phyloP scores from a whole-genome alignment of 2,113 vertebrate species.

The Andinoacara biseriatus region DNA sequence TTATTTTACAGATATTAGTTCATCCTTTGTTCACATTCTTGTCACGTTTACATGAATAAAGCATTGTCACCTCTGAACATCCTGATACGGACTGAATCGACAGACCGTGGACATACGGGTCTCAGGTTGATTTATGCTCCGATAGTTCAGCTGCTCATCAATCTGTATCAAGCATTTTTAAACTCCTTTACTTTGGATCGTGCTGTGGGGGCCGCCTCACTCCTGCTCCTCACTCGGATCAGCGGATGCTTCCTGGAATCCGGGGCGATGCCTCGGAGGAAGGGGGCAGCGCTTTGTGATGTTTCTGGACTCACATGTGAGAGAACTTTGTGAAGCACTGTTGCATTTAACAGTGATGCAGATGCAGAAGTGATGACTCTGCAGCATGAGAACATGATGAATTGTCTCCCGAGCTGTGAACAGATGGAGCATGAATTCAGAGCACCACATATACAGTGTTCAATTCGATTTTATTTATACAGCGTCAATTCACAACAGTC shows the following conservation, averaged over 20 bases:
- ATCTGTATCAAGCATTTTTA: too few relatives aligned
- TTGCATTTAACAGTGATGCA: not conserved
- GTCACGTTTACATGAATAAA: too few relatives aligned
- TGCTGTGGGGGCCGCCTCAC: not conserved
- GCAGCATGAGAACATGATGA: not conserved
- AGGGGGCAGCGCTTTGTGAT: not conserved
- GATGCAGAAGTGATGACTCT: not conserved
- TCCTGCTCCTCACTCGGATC: too few relatives aligned
- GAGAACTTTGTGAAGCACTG: not conserved
- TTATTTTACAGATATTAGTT: not conserved
- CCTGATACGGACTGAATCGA: too few relatives aligned
- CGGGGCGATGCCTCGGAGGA: not conserved
- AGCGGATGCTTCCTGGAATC: not conserved
- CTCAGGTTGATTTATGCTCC: too few relatives aligned
- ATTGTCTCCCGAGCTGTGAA: not conserved
- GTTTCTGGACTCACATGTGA: not conserved
- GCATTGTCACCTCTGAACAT: too few relatives aligned
- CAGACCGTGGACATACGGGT: too few relatives aligned
- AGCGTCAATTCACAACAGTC: too few relatives aligned
- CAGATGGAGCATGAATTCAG: constrained; percentile 16
- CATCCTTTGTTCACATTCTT: not conserved
- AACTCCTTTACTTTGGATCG: not conserved
- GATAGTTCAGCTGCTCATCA: too few relatives aligned
- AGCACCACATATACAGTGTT: not conserved
- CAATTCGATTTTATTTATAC: too few relatives aligned